These are phyloP conservation scores for Mechanitis mazaeus DNA, from an alignment of 2,888 invertebrate genomes.

Conservation along the genomic window DNA sequence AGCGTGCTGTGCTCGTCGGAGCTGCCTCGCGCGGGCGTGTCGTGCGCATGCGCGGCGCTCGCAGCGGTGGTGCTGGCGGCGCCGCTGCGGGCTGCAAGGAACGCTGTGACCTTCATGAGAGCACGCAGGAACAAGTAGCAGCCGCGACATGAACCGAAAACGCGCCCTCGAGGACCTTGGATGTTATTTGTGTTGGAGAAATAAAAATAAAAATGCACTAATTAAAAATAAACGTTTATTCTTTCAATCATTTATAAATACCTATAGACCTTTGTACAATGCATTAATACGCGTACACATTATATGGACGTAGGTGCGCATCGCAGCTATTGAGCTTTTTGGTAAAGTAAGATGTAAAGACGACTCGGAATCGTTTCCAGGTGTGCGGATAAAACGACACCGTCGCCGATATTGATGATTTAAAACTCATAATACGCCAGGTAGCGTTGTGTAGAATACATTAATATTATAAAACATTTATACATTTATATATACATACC, in stretches of 20 bases:
- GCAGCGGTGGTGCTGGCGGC: conserved; percentile 40
- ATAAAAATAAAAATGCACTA: conserved; percentile 24
- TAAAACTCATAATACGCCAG: conserved; percentile 4
- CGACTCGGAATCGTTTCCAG: conserved; percentile 13
- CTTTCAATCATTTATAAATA: conserved; percentile 74
- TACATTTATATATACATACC: background rate
- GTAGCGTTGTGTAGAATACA: background rate
- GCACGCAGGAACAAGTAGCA: conserved; percentile 2
- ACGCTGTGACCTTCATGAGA: conserved; percentile 42
- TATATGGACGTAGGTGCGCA: conserved; percentile 23
- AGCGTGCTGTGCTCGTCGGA: conserved; percentile 38
- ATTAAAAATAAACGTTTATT: conserved; percentile 74
- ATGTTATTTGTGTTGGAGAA: background rate
- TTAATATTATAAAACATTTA: background rate
- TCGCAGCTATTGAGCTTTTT: conserved; percentile 26
- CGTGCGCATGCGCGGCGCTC: conserved; percentile 42
- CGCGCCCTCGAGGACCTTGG: no score
- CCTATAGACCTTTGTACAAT: conserved; percentile 75
- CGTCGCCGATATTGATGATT: conserved; percentile 14
- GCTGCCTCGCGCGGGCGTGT: conserved; percentile 40
- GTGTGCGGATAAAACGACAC: conserved; percentile 13
- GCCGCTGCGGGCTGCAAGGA: conserved; percentile 49
- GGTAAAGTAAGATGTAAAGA: conserved; percentile 12
- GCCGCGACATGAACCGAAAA: background rate
- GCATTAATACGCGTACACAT: conserved; percentile 61